A percentile compares a stretch with the other conserved stretches of the same genome.
Evolutionary conservation across 92 coral and sea anemone species (phyloP).

Genomic region (Zoanthus gigantus): DNA sequence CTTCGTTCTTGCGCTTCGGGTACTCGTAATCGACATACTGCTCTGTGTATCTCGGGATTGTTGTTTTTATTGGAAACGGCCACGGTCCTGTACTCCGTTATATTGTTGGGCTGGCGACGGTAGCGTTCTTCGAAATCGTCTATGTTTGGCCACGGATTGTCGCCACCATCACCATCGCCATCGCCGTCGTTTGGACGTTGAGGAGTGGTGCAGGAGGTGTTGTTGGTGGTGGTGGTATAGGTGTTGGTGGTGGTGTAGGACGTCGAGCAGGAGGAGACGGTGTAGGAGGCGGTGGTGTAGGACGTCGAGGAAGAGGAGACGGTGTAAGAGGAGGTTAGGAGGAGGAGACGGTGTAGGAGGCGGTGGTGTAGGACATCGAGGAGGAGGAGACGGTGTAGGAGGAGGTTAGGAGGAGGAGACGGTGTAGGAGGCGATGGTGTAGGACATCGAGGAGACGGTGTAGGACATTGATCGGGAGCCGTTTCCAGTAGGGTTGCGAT

Average conservation of each 20-base stretch:
- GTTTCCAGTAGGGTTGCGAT: too few relatives aligned
- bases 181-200: background rate
- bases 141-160: background rate
- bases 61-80: background rate
- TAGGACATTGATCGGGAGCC: too few relatives aligned
- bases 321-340: too few relatives aligned
- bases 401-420: too few relatives aligned
- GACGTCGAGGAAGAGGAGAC: too few relatives aligned
- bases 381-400: too few relatives aligned
- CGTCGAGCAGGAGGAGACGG: background rate
- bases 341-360: too few relatives aligned
- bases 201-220: too few relatives aligned
- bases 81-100: background rate
- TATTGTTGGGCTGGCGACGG: background rate
- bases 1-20: background rate
- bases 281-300: background rate
- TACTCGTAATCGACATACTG: background rate
- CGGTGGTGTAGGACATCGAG: too few relatives aligned
- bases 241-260: background rate
- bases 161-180: background rate
- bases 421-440: too few relatives aligned
- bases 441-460: too few relatives aligned
- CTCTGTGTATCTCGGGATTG: background rate
- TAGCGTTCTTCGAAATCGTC: background rate
- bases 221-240: background rate